phyloP scores from a whole-genome alignment of 2,113 vertebrate genomes.

The Zosterops pallidus region DNA sequence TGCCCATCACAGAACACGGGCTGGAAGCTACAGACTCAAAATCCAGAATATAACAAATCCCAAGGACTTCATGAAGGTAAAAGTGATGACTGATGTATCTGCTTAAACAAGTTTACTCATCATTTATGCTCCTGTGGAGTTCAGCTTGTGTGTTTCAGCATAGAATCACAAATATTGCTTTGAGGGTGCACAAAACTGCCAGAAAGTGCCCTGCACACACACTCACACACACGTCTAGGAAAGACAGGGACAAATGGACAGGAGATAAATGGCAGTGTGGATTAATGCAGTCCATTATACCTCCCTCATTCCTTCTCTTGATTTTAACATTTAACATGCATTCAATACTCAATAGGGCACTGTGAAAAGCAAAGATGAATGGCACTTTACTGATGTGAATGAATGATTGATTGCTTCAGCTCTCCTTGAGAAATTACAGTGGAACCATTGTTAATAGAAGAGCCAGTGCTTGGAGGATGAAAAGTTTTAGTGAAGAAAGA shows the following conservation, averaged over 20 bases:
- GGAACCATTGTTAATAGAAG: neutral
- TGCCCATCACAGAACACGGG: accelerated
- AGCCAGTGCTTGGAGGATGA: neutral
- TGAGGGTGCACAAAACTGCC: neutral
- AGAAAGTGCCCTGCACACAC: neutral
- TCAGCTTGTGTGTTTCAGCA: neutral
- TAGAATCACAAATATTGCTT: neutral
- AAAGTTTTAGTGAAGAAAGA: neutral
- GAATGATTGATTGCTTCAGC: conserved; percentile 15
- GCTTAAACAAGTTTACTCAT: neutral
- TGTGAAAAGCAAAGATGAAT: conserved; percentile 17
- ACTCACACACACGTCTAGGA: neutral
- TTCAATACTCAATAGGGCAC: neutral
- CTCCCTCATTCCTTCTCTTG: neutral
- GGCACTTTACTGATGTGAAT: conserved; percentile 4
- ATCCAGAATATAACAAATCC: neutral
- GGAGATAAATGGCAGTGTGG: neutral
- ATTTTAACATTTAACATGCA: neutral
- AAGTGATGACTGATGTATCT: neutral
- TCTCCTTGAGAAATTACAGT: neutral
- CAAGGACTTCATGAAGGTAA: neutral
- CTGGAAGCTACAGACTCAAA: neutral
- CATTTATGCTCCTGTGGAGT: neutral
- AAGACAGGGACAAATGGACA: neutral
- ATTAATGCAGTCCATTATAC: neutral